Evolutionary conservation across 2,888 invertebrate species (phyloP), one percentile per base, ranked within the genome.

Genomic region (Plebejus anna): DNA sequence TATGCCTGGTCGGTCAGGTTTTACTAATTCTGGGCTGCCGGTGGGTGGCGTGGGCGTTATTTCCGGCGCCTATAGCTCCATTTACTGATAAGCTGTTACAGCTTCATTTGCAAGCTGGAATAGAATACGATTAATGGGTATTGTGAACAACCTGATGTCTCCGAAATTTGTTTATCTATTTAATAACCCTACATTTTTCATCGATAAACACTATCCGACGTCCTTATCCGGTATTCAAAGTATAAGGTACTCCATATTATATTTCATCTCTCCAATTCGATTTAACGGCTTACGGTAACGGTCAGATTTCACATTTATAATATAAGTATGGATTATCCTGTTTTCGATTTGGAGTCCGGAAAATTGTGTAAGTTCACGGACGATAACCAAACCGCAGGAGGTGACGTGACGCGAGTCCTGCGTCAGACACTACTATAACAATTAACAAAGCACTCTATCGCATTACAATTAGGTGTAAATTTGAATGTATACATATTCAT

Each of bases 391-490:
- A 66, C 66, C 66, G 32, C 32, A 66, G 32, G 5, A 66, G 32
- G 32, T 11, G 32, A 11, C 22, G 61, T 66, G 32, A 32, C 66
- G 66, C 66, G 66, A 32, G 66, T 13, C 66, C 66, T 66, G 66
- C 66, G 66, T 66, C 66, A 66, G 59, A 61, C 61, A 28, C 7
- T 22, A 32, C 16, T 5, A 36, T 13, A 66, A 66, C 66, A 66
- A 66, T 66, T 36, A 66, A 66, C 32, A 66, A 66, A 13, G 66
- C 32, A 66, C 66, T 36, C 66, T 66, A 66, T 13, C 16, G 66
- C 66, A 66, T 66, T 11, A 66, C 66, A 66, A 66, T 66, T 66
- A 66, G 66, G 32, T 66, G 66, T 32, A 4, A 66, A 66, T 66
- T 66, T 32, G 9, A 66, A 66, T 66, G 61, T 28, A 61, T 61